Evolutionary conservation across 2,797 vertebrate species (phyloP), one percentile per base, ranked within the genome.

Genomic region (Pampus argenteus): DNA sequence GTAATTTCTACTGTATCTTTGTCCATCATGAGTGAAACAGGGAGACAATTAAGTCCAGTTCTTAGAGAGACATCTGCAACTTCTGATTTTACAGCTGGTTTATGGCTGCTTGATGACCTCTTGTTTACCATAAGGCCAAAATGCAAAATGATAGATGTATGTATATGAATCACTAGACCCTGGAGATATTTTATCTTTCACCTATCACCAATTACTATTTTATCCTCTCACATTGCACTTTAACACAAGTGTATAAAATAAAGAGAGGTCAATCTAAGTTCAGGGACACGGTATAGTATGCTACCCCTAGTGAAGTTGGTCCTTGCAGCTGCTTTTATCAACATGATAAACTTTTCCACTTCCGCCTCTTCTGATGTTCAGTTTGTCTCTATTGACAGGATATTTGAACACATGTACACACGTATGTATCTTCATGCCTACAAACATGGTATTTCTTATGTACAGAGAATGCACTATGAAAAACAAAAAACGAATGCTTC

Each of bases 271-370:
- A n/a, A 44, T 60, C 20, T 6, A 44, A 20, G 29, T 56, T 70
- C 26, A 56, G 14, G 13, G 20, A 58, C 56, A 76, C 45, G 40
- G 20, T 56, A 49, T 59, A 18, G n/a, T 22, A 23, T 40, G 17
- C 2, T 18, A 38, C 15, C 14, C 8, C 51, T 55, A 45, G 57
- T 83, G 72, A 66, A 57, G 29, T 47, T 61, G 28, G 45, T 78
- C 58, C 47, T 76, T 77, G 64, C 55, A 63, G 72, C 55, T 61
- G 52, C 78, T 89, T 89, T 89, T 89, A 93, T 92, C 90, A 93
- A 92, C 91, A 91, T 88, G 86, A 91, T 91, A 91, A 93, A 92
- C 83, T 54, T 76, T 85, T 84, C 57, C 44, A 78, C 31, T 72
- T 72, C 11, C 70, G 47, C 77, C 73, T 82, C 65, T 45, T 69